Conservation (phyloP, 2,797 vertebrate genomes). For the Siniperca obscura region DNA sequence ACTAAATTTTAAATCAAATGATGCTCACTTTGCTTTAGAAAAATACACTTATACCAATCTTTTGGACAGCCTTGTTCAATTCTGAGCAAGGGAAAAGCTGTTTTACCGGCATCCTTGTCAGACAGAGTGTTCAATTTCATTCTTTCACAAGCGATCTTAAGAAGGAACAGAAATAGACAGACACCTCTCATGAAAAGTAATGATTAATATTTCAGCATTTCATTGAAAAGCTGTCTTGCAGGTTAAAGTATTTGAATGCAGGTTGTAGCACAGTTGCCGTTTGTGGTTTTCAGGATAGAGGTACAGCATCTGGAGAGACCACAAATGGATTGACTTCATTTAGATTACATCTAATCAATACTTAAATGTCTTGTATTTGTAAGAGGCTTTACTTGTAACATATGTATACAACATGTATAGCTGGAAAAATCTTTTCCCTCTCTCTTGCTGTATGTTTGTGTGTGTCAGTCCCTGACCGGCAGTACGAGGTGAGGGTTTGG, state of each 20-base stretch:
- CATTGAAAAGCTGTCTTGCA: neutral
- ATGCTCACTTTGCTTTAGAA: neutral
- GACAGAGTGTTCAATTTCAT: neutral
- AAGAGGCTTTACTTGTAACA: neutral
- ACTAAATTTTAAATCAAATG: neutral
- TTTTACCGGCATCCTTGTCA: neutral
- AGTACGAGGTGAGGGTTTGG: conserved; percentile 95
- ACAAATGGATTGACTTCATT: neutral
- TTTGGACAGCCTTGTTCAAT: neutral
- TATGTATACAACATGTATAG: neutral
- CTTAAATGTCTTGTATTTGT: neutral
- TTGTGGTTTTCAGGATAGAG: neutral
- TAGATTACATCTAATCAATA: neutral
- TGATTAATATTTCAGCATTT: neutral
- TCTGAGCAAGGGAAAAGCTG: neutral
- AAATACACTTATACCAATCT: neutral
- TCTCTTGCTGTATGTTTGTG: conserved; percentile 14
- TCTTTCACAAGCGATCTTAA: neutral
- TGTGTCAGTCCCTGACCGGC: conserved; percentile 87
- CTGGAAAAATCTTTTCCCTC: neutral
- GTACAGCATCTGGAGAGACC: neutral
- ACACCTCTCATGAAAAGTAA: neutral
- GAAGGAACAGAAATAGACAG: neutral
- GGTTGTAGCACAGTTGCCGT: neutral
- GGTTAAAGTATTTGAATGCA: conserved; percentile 1